Base-by-base conservation (phyloP, 2,888 invertebrate genomes). In the Serrognathus titanus region DNA sequence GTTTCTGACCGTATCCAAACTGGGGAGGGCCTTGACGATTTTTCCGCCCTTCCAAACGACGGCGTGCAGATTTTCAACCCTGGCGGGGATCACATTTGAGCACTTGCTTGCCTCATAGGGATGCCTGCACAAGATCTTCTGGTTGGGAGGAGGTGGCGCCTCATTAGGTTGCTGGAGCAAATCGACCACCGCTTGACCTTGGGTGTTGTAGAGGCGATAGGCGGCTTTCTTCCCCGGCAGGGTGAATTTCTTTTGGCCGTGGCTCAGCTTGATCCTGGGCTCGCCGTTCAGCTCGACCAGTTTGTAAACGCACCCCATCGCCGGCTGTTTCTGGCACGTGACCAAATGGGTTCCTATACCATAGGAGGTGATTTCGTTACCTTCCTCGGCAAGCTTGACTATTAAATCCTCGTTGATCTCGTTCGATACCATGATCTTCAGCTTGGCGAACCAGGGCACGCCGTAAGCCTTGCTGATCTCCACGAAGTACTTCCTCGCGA, bases 391-490 rank as follows among this genome's bases (percentile, higher is more conserved):
- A 53, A 98, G 80, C 70, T 97, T 97, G 66, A 95, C 84, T 70
- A 98, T 97, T 0, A 97, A 98, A 63, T 98, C 97, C 77, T 99
- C 98, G 72, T 98, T 98, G 62, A 98, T 97, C 74, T 98, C 98
- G 77, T 98, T 99, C 41, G 97, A 97, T 1, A 97, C 98, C 55
- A 98, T 94, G 65, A 98, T 97, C n/a, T 85, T 88, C 60, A 97
- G 78, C 57, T 86, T 82, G 13, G 85, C 83, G 79, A 97, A 96
- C 91, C 92, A 94, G 0, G 90, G 87, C 62, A 94, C 76, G 58
- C 88, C 81, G 72, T 88, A 92, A 72, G 85, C 81, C 46, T 83
- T 80, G 0, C 90, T 89, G 35, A 97, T 85, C 71, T 82, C 84
- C 71, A 79, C 84, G 74, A 98, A 98, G 31, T 88, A 87, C 57